These are phyloP conservation scores for Heliothis virescens DNA, from an alignment of 1,140 invertebrate genomes.

Conservation along the genomic window DNA sequence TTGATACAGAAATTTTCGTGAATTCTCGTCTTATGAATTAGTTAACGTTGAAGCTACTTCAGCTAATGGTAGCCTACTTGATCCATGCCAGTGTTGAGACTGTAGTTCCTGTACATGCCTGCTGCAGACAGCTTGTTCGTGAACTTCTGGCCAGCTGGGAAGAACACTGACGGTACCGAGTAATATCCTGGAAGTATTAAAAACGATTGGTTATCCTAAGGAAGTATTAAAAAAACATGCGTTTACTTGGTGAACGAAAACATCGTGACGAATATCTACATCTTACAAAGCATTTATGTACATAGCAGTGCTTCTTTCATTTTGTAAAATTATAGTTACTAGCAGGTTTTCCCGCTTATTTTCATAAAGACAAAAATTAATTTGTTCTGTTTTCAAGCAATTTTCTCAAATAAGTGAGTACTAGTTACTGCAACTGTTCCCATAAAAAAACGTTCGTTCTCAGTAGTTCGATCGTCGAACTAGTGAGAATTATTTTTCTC, in stretches of 20 bases:
- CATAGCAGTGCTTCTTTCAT: too few relatives aligned
- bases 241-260: neutral
- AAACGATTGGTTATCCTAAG: neutral
- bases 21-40: neutral
- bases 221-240: neutral
- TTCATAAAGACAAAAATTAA: too few relatives aligned
- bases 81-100: slow-evolving; percentile 90
- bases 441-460: too few relatives aligned
- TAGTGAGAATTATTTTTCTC: too few relatives aligned
- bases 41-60: neutral
- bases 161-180: slow-evolving; percentile 3
- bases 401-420: too few relatives aligned
- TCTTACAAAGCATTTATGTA: too few relatives aligned
- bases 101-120: too few relatives aligned
- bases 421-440: too few relatives aligned
- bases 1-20: neutral
- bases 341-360: too few relatives aligned
- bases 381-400: too few relatives aligned
- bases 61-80: slow-evolving; percentile 63
- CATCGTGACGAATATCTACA: neutral
- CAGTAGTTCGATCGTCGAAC: too few relatives aligned
- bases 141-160: neutral
- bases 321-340: too few relatives aligned
- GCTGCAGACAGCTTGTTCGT: neutral
- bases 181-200: slow-evolving; percentile 9